Percentiles rank a stretch among this genome's conserved stretches.
phyloP scores from a whole-genome alignment of 1,140 invertebrate genomes.

The Chionoecetes opilio region DNA sequence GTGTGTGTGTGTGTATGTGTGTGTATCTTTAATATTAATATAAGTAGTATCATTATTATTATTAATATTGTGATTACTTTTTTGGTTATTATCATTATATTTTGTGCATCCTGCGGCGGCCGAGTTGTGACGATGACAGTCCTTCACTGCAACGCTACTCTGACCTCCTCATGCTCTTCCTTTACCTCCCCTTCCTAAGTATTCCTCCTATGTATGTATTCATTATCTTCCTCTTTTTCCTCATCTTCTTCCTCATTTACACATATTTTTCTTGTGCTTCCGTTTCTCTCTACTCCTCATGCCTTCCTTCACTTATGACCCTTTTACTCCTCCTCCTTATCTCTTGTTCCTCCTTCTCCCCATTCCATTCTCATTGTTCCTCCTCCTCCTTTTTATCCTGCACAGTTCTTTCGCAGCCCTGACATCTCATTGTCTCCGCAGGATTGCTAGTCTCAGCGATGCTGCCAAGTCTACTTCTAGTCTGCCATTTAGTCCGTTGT shows the following conservation, averaged over 20 bases:
- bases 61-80: not conserved
- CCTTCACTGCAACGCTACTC: too few relatives aligned
- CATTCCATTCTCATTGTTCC: too few relatives aligned
- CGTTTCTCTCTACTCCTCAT: not conserved
- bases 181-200: not conserved
- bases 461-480: not conserved
- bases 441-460: not conserved
- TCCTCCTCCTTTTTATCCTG: not conserved
- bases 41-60: slow-evolving; percentile 14
- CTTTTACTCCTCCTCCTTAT: too few relatives aligned
- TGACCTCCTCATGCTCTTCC: not conserved
- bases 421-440: not conserved
- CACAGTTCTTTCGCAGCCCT: not conserved
- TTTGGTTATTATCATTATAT: not conserved
- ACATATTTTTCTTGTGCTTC: not conserved
- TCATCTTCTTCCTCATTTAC: too few relatives aligned
- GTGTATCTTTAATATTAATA: not conserved
- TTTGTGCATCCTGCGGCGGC: too few relatives aligned
- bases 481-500: not conserved
- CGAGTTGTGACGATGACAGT: too few relatives aligned
- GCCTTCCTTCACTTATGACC: not conserved
- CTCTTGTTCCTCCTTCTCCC: too few relatives aligned
- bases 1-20: not conserved
- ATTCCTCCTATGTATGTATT: not conserved
- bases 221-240: too few relatives aligned